Conservation (phyloP, 1,140 invertebrate genomes). For the Hestina assimilis region DNA sequence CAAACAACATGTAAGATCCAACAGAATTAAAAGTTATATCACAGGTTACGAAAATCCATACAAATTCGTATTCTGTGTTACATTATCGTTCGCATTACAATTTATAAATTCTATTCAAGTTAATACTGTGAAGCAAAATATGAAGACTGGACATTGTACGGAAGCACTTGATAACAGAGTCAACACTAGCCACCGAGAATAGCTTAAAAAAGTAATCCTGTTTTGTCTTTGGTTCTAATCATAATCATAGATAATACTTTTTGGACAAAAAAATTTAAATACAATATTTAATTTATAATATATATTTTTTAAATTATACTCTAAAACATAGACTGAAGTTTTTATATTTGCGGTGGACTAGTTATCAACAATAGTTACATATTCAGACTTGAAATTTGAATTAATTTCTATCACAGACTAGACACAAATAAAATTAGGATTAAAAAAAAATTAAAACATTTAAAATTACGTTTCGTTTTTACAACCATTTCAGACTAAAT, state of each 20-base stretch:
- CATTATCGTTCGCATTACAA: conserved; percentile 7
- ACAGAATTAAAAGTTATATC: conserved; percentile 26
- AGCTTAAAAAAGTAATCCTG: not conserved
- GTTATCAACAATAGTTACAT: conserved; percentile 10
- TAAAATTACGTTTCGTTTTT: not conserved
- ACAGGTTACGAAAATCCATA: conserved; percentile 25
- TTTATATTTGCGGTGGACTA: conserved; percentile 2
- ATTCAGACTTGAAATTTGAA: conserved; percentile 14
- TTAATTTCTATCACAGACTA: conserved; percentile 59
- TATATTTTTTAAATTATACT: not conserved
- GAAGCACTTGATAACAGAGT: conserved; percentile 25
- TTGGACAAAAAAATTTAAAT: no score
- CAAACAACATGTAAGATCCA: conserved; percentile 51
- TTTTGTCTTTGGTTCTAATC: conserved; percentile 4
- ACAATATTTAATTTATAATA: not conserved
- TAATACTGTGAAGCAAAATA: conserved; percentile 25
- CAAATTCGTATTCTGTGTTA: conserved; percentile 24
- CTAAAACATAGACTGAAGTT: not conserved
- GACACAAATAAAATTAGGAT: conserved; percentile 31
- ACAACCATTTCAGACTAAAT: conserved; percentile 5
- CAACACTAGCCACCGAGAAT: conserved; percentile 9
- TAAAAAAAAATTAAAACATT: not conserved
- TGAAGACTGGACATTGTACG: conserved; percentile 12
- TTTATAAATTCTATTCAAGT: conserved; percentile 15
- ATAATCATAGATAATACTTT: not conserved